These are phyloP conservation scores for Pangasius larnaudii DNA, from an alignment of 2,797 vertebrate genomes.

Conservation along the genomic window DNA sequence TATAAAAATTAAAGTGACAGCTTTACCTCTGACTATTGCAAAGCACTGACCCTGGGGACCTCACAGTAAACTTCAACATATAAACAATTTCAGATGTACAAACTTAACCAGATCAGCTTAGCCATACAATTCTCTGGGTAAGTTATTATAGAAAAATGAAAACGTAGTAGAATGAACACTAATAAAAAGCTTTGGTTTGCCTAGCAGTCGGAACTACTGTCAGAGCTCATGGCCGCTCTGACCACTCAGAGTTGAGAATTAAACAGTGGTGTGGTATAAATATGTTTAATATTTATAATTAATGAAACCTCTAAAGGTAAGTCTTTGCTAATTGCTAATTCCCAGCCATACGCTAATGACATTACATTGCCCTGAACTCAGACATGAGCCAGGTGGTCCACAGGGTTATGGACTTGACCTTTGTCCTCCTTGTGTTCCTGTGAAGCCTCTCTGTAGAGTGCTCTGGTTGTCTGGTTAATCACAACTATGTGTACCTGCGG, in stretches of 20 bases:
- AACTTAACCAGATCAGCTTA: neutral
- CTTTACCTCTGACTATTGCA: neutral
- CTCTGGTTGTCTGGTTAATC: constrained; percentile 38
- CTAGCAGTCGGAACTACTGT: neutral
- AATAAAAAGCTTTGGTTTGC: neutral
- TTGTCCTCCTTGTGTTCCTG: constrained; percentile 25
- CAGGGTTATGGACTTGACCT: constrained; percentile 25
- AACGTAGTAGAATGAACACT: neutral
- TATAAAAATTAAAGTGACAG: neutral
- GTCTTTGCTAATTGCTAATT: neutral
- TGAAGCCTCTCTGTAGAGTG: constrained; percentile 26
- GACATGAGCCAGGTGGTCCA: constrained; percentile 40
- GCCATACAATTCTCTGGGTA: neutral
- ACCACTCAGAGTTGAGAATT: neutral
- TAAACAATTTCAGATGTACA: neutral
- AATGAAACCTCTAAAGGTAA: neutral
- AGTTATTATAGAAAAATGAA: neutral
- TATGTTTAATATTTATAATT: neutral
- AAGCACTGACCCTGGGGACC: neutral
- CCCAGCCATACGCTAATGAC: neutral
- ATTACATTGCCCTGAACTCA: neutral
- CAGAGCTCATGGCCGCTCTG: neutral
- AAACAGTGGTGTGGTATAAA: neutral
- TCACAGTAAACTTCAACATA: neutral
- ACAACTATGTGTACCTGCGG: constrained; percentile 24